These are phyloP conservation scores for Aelia acuminata DNA, from an alignment of 2,888 invertebrate genomes.

Conservation along the genomic window DNA sequence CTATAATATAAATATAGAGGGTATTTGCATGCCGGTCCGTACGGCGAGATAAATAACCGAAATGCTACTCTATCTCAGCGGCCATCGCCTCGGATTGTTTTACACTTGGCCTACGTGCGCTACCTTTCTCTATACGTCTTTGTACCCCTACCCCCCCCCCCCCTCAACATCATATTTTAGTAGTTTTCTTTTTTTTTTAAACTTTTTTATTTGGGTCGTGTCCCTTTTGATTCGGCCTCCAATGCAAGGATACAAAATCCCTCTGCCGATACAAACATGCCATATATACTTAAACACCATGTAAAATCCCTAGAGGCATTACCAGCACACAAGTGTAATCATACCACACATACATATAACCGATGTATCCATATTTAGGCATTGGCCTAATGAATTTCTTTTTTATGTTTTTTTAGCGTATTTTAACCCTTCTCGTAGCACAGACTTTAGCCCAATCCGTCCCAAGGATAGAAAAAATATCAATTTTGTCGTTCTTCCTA, in stretches of 20 bases:
- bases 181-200: background rate
- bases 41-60: slow-evolving; percentile 46
- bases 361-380: too few relatives aligned
- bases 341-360: too few relatives aligned
- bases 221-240: background rate
- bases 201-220: background rate
- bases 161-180: background rate
- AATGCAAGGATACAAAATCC: background rate
- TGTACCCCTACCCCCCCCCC: background rate
- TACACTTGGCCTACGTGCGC: slow-evolving; percentile 33
- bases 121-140: slow-evolving; percentile 29
- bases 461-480: too few relatives aligned
- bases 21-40: slow-evolving; percentile 49
- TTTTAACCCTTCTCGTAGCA: too few relatives aligned
- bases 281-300: too few relatives aligned
- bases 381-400: too few relatives aligned
- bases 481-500: too few relatives aligned
- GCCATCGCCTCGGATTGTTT: slow-evolving; percentile 34
- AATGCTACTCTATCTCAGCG: slow-evolving; percentile 3
- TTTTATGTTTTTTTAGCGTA: too few relatives aligned
- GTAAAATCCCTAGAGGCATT: too few relatives aligned
- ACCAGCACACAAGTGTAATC: too few relatives aligned
- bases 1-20: slow-evolving; percentile 50
- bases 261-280: background rate
- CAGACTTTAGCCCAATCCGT: too few relatives aligned